Base-by-base conservation (phyloP, 1,140 invertebrate species). In the Bombus terrestris region DNA sequence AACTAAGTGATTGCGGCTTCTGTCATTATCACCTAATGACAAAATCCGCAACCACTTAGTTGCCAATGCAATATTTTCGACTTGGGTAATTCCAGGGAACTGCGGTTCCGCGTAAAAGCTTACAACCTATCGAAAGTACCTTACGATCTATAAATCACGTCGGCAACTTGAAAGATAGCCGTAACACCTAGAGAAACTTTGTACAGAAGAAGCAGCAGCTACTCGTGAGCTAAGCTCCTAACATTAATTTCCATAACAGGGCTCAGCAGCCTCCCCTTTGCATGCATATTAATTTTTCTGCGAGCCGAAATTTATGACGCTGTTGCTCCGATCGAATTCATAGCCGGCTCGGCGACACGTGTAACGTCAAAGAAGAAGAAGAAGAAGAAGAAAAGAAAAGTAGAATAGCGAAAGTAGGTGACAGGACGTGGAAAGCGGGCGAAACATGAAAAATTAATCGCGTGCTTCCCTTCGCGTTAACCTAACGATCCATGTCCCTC, bases 391-490 rank as follows among this genome's bases (percentile, higher is more conserved):
- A 25, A n/a, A 22, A 53, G 43, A 37, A 53, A 32, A 25, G n/a
- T 53, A 64, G n/a, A 32, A 32, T 15, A 15, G 13, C 12, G 28
- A 43, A 28, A 47, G 25, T 28, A n/a, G 59, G 18, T 8, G 18
- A 53, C 47, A 53, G 47, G 47, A 53, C 18, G 15, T 8, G 64
- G 15, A 66, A 66, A 35, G 15, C 64, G 64, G 22, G 66, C 1
- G n/a, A 5, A 22, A 77, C 25, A 53, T 43, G 69, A 39, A 71
- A 84, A 79, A 79, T 84, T 78, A 84, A 84, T 79, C 47, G 74
- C 41, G 37, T 25, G 37, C 25, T 53, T 37, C 82, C 75, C 62
- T 79, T 79, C 64, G 78, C 74, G 81, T 43, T 76, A 53, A 18
- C 43, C 57, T 66, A 83, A 83, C 81, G 75, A 82, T 75, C 59